Base-by-base conservation (phyloP, 64 coral and sea anemone genomes). In the Catalaphyllia jardinei region DNA sequence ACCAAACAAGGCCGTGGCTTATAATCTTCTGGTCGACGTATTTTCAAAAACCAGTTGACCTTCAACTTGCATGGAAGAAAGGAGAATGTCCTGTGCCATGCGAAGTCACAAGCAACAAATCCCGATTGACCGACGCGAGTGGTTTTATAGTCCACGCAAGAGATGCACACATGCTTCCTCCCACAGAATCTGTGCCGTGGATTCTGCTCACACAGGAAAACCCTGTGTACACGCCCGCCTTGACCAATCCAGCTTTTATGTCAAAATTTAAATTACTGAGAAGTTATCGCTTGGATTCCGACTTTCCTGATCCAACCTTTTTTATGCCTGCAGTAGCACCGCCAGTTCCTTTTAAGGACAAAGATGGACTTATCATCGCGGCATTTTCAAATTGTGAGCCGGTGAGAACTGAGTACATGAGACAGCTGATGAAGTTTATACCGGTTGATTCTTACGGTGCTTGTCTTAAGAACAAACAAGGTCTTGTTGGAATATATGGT, bases 281-380 rank as follows among this genome's bases (percentile, higher is more conserved):
- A 12, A 88, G 75, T 54, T 93, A 93, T 73, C 86, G 91, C 19
- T 74, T 83, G 10, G 91, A 93, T 62, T 90, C 91, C 3, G 84
- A 93, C 71, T 93, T 93, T 20, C 74, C 72, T 10, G 22, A 59
- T 2, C 91, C 86, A 22, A 22, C 49, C 13, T 81, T 88, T 62
- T 42, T 13, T 2, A 93, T 54, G 76, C 91, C 91, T 19, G 24
- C 17, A 30, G 33, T 93, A 24, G n/a, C 42, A 27, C 91, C 86
- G 6, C 91, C 91, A 35, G 17, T 82, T 60, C 85, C 85, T 17
- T 93, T 93, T 88, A 52, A 46, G 17, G 14, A 88, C 22, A 88
- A 88, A 74, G 54, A n/a, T 30, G 91, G 91, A 38, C 30, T 67
- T 8, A 60, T 93, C n/a, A 24, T 88, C 22, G 91, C 65, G 17